These are phyloP conservation scores for Varanus komodoensis DNA, from an alignment of 2,113 vertebrate species.

Conservation along the genomic window DNA sequence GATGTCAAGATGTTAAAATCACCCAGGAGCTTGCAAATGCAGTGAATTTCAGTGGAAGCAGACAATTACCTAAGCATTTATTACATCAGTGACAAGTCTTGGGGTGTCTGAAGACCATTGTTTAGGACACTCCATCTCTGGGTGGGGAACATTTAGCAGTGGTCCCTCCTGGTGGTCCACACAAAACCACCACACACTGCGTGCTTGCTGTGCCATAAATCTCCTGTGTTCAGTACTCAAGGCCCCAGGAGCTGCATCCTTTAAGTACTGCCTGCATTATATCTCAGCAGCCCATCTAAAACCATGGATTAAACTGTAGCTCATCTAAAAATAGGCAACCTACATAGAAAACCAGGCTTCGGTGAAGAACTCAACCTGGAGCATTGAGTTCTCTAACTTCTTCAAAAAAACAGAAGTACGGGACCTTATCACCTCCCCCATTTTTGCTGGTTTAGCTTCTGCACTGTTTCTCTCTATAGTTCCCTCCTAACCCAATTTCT, in stretches of 20 bases:
- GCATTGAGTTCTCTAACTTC: background rate
- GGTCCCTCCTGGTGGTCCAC: background rate
- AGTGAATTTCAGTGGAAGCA: background rate
- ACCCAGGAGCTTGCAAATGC: background rate
- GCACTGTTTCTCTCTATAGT: background rate
- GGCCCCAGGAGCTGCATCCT: background rate
- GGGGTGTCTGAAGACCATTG: no score
- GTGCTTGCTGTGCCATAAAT: background rate
- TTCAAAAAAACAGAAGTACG: background rate
- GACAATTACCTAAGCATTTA: background rate
- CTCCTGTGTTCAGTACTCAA: background rate
- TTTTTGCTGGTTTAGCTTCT: background rate
- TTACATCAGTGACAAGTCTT: background rate
- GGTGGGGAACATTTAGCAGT: background rate
- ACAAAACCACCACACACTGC: background rate
- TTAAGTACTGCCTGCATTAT: background rate
- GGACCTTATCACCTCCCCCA: background rate
- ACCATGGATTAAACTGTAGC: slow-evolving; percentile 15
- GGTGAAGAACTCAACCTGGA: slow-evolving; percentile 6
- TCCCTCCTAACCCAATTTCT: background rate
- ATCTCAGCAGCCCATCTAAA: slow-evolving; percentile 17
- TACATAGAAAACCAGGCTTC: slow-evolving; percentile 10
- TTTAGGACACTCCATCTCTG: background rate
- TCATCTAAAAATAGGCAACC: slow-evolving; percentile 27
- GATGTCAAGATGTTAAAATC: background rate